Conservation (phyloP, 2,888 invertebrate genomes). For the Seira musarum region DNA sequence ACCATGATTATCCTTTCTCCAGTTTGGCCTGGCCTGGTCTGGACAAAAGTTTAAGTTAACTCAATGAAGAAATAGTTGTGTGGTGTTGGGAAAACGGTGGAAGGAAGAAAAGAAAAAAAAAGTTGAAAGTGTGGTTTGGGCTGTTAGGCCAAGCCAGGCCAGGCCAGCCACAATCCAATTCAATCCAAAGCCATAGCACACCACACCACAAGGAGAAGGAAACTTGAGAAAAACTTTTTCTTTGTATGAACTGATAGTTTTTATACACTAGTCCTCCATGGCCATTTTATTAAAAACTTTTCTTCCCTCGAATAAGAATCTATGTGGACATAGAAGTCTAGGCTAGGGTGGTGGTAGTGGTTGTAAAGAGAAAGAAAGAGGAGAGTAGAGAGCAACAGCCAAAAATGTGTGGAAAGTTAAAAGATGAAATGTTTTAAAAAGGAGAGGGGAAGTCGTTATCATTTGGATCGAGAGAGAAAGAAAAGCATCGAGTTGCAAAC, state of each 20-base stretch:
- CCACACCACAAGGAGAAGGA: too few relatives aligned
- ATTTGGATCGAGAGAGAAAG: neutral
- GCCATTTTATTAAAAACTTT: slow-evolving; percentile 2
- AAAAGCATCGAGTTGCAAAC: neutral
- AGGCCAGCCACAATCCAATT: slow-evolving; percentile 19
- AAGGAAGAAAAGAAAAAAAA: neutral
- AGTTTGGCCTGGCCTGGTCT: neutral
- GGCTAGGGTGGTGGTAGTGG: neutral
- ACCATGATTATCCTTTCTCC: slow-evolving; percentile 5
- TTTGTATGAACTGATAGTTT: slow-evolving; percentile 14
- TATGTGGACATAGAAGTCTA: too few relatives aligned
- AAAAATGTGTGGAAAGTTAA: slow-evolving; percentile 4
- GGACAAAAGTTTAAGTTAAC: neutral
- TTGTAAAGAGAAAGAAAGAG: neutral
- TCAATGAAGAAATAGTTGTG: slow-evolving; percentile 9
- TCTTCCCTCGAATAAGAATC: too few relatives aligned
- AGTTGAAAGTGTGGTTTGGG: neutral
- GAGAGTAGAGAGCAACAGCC: slow-evolving; percentile 2
- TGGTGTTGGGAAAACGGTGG: neutral
- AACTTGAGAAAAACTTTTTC: slow-evolving; percentile 1
- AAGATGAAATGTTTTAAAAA: slow-evolving; percentile 8
- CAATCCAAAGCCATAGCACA: too few relatives aligned
- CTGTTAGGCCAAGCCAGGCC: neutral
- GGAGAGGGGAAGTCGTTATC: neutral
- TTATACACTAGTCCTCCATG: slow-evolving; percentile 11